phyloP scores from a whole-genome alignment of 2,113 vertebrate species.

The Notarius lentiginosus region DNA sequence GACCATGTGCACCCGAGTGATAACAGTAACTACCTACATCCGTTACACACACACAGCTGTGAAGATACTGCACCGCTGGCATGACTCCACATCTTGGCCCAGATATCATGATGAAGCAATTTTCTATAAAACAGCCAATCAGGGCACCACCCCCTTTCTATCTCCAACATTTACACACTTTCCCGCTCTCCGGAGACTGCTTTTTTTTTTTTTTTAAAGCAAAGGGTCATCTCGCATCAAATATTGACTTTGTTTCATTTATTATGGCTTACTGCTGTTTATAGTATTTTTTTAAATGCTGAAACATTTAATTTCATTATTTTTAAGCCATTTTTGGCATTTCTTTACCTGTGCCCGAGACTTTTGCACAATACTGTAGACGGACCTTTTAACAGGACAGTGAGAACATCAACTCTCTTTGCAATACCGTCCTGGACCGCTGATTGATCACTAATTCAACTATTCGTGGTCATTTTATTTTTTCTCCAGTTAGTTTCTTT shows the following conservation, averaged over 20 bases:
- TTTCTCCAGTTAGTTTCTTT: background rate
- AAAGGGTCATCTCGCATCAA: no score
- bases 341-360: no score
- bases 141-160: background rate
- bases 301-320: no score
- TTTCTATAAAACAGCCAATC: conserved; percentile 27
- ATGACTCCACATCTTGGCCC: background rate
- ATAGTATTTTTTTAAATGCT: background rate
- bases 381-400: background rate
- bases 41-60: background rate
- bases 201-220: no score
- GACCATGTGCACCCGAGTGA: conserved; percentile 44
- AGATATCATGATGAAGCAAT: conserved; percentile 21
- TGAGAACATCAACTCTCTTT: background rate
- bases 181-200: no score
- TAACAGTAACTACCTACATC: conserved; percentile 28
- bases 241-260: no score
- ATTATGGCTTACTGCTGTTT: no score
- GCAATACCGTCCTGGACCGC: background rate
- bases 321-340: no score
- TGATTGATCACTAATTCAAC: background rate
- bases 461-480: background rate
- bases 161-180: background rate
- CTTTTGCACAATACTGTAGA: background rate
- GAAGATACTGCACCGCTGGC: conserved; percentile 10